Percentiles rank a stretch among this genome's conserved stretches.
phyloP scores from a whole-genome alignment of 1,140 invertebrate species.

The Zaprionus ornatus region DNA sequence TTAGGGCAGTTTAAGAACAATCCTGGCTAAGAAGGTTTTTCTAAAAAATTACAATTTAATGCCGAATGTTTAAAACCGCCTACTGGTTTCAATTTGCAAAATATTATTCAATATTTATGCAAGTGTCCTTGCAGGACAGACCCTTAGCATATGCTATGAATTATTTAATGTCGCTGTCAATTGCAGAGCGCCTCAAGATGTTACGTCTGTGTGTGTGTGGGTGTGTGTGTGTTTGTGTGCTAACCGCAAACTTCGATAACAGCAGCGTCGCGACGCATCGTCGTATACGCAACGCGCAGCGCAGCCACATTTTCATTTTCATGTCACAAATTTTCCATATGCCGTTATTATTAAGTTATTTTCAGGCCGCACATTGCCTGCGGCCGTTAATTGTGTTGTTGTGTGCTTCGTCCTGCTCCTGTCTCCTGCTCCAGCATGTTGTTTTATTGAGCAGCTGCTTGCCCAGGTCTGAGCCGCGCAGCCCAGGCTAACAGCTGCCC shows the following conservation, averaged over 20 bases:
- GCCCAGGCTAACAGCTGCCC: slow-evolving; percentile 31
- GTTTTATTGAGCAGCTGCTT: slow-evolving; percentile 65
- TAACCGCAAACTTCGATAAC: slow-evolving; percentile 64
- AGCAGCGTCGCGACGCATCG: slow-evolving; percentile 2
- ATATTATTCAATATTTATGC: slow-evolving; percentile 63
- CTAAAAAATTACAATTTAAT: no score
- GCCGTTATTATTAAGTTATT: slow-evolving; percentile 76
- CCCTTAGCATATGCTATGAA: slow-evolving; percentile 50
- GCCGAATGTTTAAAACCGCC: no score
- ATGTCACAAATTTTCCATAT: slow-evolving; percentile 72
- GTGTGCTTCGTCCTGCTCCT: slow-evolving; percentile 29
- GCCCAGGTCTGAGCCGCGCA: slow-evolving; percentile 15
- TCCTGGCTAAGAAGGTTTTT: no score
- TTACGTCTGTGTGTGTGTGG: no score
- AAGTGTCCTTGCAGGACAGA: slow-evolving; percentile 28
- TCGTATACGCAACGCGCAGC: not conserved
- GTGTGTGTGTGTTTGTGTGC: not conserved
- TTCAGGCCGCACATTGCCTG: slow-evolving; percentile 51
- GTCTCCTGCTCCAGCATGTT: slow-evolving; percentile 29
- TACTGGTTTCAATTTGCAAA: not conserved
- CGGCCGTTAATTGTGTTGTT: slow-evolving; percentile 72
- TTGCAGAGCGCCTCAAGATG: slow-evolving; percentile 24
- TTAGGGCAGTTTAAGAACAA: no score
- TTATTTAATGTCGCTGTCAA: slow-evolving; percentile 48
- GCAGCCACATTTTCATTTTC: slow-evolving; percentile 41